Evolutionary conservation across 2,888 invertebrate species (phyloP), one percentile per base, ranked within the genome.

Genomic region (Heteropelma amictum): DNA sequence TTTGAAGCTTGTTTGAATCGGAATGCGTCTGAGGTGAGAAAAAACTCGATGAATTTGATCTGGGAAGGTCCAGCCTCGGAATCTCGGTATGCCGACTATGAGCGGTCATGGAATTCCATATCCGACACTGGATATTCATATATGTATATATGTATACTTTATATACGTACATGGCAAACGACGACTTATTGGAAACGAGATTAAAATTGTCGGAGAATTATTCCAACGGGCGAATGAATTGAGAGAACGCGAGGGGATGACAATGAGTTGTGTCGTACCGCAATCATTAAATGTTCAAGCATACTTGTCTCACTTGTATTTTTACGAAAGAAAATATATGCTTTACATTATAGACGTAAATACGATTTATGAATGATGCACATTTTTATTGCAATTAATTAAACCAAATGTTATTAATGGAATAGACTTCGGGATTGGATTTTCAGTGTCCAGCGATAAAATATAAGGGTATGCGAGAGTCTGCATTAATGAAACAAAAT

Each of bases 71-170:
- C 80, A 82, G 84, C 81, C 82, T 83, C 80, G 79, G 67, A 72
- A 54, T 63, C 81, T 79, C 53, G 85, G 84, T 83, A 85, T 86
- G 79, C 79, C 72, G 78, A 77, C 72, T 81, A 84, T 83, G 76
- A 75, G 78, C 77, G 71, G 74, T 63, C 72, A 74, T 26, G 67
- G 69, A 68, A 76, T 77, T 71, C 64, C 64, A 65, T 72, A 70
- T 63, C 49, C 38, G 28, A 14, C 19, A n/a, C 21, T 12, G 8
- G 17, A 69, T 64, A 54, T 60, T 47, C 38, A 49, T 33, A 26
- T 28, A 63, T 19, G 58, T 45, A 72, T 73, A 71, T 73, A 73
- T 67, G 67, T n/a, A n/a, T n/a, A 35, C n/a, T 38, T 8, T 60
- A 45, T 19, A 28, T 17, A 28, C 5, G 12, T 23, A 40, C 69